Evolutionary conservation across 2,113 vertebrate genomes (phyloP).

Genomic region (Ictalurus punctatus): DNA sequence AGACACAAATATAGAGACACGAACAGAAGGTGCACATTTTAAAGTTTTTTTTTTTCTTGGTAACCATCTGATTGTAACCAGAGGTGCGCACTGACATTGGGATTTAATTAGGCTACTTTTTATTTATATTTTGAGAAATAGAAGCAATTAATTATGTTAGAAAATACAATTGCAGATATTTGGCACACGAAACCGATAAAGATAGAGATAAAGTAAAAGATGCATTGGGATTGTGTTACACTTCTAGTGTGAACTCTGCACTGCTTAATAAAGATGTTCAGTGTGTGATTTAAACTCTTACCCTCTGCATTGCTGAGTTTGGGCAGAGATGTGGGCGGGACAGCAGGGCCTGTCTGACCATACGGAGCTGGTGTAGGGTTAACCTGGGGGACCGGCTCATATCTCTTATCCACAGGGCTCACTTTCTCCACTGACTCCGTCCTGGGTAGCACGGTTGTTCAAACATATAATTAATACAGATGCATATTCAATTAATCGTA

Average conservation of each 20-base stretch:
- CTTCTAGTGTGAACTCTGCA: not conserved
- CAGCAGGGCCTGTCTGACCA: slow-evolving; percentile 70
- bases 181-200: not conserved
- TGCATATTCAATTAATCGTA: too few species aligned
- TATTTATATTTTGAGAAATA: not conserved
- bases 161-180: not conserved
- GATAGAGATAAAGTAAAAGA: not conserved
- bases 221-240: not conserved
- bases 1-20: not conserved
- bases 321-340: slow-evolving; percentile 79
- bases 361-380: slow-evolving; percentile 82
- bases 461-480: not conserved
- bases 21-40: not conserved
- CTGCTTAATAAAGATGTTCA: not conserved
- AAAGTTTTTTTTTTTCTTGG: not conserved
- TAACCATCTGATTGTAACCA: not conserved
- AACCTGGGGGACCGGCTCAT: slow-evolving; percentile 78
- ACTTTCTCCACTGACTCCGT: slow-evolving; percentile 83
- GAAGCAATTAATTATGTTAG: not conserved
- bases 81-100: not conserved
- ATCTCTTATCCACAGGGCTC: slow-evolving; percentile 85
- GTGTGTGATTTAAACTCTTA: slow-evolving; percentile 60
- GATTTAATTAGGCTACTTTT: not conserved
- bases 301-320: slow-evolving; percentile 84
- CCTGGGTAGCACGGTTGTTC: slow-evolving; percentile 61